Conservation (phyloP, 1,140 invertebrate species). For the Platyscapa corneri region DNA sequence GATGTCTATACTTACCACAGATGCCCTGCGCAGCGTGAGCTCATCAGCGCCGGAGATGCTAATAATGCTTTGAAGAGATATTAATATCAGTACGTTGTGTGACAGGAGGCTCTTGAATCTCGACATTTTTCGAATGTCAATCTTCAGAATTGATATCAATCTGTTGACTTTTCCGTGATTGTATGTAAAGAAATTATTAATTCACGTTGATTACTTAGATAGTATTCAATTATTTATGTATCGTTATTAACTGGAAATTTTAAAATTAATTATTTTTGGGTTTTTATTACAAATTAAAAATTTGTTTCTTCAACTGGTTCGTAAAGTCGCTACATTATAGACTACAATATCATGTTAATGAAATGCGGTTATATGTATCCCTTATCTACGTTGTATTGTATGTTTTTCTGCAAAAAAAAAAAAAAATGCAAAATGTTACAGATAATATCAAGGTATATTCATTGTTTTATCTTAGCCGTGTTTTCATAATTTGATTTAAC, state of each 20-base stretch:
- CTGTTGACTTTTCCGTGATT: background rate
- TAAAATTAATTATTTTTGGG: background rate
- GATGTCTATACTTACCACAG: constrained; percentile 10
- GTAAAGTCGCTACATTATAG: background rate
- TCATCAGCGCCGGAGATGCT: background rate
- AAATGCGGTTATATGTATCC: too few relatives aligned
- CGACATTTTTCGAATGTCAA: background rate
- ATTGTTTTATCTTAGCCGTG: background rate
- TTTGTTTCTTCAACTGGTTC: background rate
- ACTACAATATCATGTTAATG: background rate
- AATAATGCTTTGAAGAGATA: background rate
- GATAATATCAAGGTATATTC: background rate
- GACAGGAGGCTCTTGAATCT: background rate
- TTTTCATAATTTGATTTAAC: too few relatives aligned
- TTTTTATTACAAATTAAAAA: too few relatives aligned
- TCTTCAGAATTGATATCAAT: background rate
- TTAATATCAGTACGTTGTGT: background rate
- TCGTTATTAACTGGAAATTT: background rate
- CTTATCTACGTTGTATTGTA: too few relatives aligned
- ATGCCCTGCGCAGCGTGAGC: background rate
- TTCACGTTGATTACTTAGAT: background rate
- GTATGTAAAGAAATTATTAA: background rate
- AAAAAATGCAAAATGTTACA: background rate
- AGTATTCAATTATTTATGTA: background rate
- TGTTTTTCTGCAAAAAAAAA: background rate